Percentiles rank a stretch among this genome's conserved stretches.
These are phyloP conservation scores for Neoarius graeffei DNA, from an alignment of 2,113 vertebrate species.

Conservation along the genomic window DNA sequence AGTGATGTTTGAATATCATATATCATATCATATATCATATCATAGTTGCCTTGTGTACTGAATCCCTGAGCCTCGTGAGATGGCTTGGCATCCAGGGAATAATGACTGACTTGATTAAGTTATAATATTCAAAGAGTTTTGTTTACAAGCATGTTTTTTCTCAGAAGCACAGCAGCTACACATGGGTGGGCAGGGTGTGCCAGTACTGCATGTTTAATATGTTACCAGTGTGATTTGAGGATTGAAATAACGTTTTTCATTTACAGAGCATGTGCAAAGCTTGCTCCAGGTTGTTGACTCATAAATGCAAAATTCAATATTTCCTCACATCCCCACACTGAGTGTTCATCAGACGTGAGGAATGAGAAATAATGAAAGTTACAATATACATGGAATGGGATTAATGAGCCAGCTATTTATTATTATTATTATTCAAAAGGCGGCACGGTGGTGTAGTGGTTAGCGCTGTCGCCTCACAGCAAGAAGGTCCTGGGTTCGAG, in stretches of 20 bases:
- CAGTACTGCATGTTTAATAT: slow-evolving; percentile 10
- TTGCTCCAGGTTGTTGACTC: slow-evolving; percentile 33
- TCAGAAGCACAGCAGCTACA: background rate
- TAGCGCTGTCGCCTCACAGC: too few species aligned
- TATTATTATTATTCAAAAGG: background rate
- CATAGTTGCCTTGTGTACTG: background rate
- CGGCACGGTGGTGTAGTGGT: too few species aligned
- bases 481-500: too few species aligned
- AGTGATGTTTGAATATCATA: background rate
- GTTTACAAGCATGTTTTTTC: slow-evolving; percentile 6
- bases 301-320: slow-evolving; percentile 15
- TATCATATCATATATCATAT: background rate
- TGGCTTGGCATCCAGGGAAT: background rate
- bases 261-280: slow-evolving; percentile 9
- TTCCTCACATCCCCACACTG: slow-evolving; percentile 16
- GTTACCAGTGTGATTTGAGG: slow-evolving; percentile 15
- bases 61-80: background rate
- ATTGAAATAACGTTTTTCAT: slow-evolving; percentile 5
- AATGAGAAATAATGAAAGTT: slow-evolving; percentile 35
- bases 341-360: slow-evolving; percentile 2
- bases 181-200: background rate
- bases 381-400: slow-evolving; percentile 26
- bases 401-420: slow-evolving; percentile 17
- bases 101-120: background rate
- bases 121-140: background rate